Conservation (phyloP, 2,797 vertebrate species). For the Knipowitschia caucasica region DNA sequence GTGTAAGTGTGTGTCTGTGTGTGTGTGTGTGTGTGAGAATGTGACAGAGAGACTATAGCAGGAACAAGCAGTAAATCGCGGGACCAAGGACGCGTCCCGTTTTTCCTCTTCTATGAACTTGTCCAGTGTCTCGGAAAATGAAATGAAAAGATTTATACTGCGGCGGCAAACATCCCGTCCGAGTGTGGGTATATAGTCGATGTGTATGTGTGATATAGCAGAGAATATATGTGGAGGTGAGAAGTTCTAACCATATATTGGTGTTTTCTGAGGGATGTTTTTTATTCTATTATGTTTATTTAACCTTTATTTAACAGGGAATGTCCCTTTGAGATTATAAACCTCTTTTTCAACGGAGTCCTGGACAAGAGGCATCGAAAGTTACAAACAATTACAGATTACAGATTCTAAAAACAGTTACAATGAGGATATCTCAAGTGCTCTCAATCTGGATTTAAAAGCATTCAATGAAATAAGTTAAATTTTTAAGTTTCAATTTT, state of each 20-base stretch:
- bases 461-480: no score
- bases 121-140: constrained; percentile 78
- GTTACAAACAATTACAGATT: no score
- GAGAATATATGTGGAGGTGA: constrained; percentile 12
- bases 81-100: constrained; percentile 71
- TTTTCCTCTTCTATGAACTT: constrained; percentile 75
- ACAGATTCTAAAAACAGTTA: no score
- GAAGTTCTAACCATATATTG: neutral
- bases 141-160: constrained; percentile 80
- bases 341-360: no score
- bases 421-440: no score
- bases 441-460: no score
- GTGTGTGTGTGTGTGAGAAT: constrained; percentile 17
- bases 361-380: no score
- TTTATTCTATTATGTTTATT: no score
- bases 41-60: constrained; percentile 27
- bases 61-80: constrained; percentile 69
- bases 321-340: no score
- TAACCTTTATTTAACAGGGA: no score
- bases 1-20: constrained; percentile 12
- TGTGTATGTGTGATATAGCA: constrained; percentile 19
- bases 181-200: constrained; percentile 1
- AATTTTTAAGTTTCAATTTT: no score
- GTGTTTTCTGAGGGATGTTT: neutral
- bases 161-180: constrained; percentile 58